Base-by-base conservation (phyloP, 2,797 vertebrate species). In the Gymnothorax javanicus region DNA sequence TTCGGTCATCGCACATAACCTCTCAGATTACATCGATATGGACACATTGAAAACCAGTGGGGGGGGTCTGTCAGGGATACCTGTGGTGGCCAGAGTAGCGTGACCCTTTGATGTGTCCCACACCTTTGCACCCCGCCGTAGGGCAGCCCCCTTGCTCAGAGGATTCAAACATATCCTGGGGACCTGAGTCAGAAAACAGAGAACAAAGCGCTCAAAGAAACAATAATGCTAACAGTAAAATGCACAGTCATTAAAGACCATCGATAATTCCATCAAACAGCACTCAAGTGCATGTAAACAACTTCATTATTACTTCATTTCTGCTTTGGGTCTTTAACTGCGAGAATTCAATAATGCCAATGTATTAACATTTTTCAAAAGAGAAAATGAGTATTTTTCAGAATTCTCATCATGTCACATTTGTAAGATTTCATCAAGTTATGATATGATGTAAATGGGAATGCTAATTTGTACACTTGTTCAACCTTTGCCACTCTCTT, bases 101-200 rank as follows among this genome's bases (percentile, higher is more conserved):
- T 0, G 95, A 95, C 91, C 94, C 96, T 94, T 97, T 97, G 88
- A 97, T 95, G 86, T 97, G 96, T 50, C 96, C 97, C 86, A 96
- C 83, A 58, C 96, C 97, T 91, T 94, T 96, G 91, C 96, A 97
- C 84, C 96, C 96, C 20, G 94, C 94, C 27, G 94, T 97, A 79
- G 96, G 94, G 91, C 97, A 97, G 6, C 95, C 96, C 58, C 95
- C 92, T 52, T 96, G 94, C 89, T 96, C 96, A 73, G 96, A 94
- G 75, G 94, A 92, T 90, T 97, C 96, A 92, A 96, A 95, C 90
- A 96, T 84, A 71, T 97, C 96, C 92, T 95, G 91, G 8, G 95
- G 92, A 91, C 92, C 97, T 97, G 90, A 23, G 56, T 73, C 9
- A 50, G 15, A 83, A 13, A 33, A 83, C n/a, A 59, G 82, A 25